A percentile compares a stretch with the other conserved stretches of the same genome.
phyloP scores from a whole-genome alignment of 2,888 invertebrate genomes.

The Dasysyrphus albostriatus region DNA sequence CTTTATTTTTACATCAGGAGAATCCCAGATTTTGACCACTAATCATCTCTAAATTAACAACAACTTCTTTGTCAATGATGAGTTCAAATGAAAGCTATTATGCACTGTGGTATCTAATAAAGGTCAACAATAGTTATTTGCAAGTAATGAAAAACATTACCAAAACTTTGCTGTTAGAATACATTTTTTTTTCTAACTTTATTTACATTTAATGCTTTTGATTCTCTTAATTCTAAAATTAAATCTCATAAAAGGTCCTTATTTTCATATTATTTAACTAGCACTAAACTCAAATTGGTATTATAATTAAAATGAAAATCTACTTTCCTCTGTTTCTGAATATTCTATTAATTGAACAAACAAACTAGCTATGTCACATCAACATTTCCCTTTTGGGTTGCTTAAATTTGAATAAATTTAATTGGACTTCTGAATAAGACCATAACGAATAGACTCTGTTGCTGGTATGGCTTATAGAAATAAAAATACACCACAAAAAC shows the following conservation, averaged over 20 bases:
- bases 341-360: slow-evolving; percentile 10
- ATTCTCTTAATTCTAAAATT: background rate
- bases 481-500: slow-evolving; percentile 17
- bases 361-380: slow-evolving; percentile 34
- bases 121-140: no score
- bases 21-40: no score
- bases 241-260: background rate
- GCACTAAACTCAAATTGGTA: background rate
- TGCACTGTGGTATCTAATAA: no score
- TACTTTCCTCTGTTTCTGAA: background rate
- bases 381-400: slow-evolving; percentile 14
- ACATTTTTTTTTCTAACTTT: background rate
- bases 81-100: no score
- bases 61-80: no score
- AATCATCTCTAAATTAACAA: no score
- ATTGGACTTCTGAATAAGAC: slow-evolving; percentile 13
- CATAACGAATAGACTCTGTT: slow-evolving; percentile 6
- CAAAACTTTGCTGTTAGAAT: no score
- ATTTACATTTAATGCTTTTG: background rate
- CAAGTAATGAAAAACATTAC: no score
- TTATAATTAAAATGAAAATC: slow-evolving; percentile 5
- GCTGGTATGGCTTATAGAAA: background rate
- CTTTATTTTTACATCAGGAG: no score
- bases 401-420: slow-evolving; percentile 36
- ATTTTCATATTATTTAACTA: background rate